phyloP scores from a whole-genome alignment of 2,113 vertebrate genomes.

The Pongo abelii region DNA sequence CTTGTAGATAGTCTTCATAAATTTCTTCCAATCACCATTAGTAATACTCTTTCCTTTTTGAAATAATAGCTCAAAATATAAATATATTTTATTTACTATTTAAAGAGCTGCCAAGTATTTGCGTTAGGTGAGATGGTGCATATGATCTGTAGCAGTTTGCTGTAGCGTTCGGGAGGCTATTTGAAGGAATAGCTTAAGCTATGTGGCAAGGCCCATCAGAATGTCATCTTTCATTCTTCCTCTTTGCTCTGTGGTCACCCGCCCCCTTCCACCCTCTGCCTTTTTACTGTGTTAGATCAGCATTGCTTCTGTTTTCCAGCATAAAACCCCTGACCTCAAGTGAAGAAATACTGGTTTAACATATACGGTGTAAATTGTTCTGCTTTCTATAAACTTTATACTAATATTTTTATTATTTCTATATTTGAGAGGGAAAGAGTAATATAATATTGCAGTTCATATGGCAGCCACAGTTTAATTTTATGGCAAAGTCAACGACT shows the following conservation, averaged over 20 bases:
- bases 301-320: neutral
- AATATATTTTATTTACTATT: neutral
- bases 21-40: neutral
- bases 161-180: neutral
- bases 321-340: neutral
- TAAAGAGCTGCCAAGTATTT: neutral
- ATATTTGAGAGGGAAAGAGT: neutral
- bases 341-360: neutral
- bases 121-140: neutral
- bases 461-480: constrained; percentile 22
- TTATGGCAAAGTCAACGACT: neutral
- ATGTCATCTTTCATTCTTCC: neutral
- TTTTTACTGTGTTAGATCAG: neutral
- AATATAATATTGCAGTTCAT: neutral
- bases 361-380: neutral
- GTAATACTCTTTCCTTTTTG: constrained; percentile 20
- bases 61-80: neutral
- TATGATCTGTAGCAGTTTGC: neutral
- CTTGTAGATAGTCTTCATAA: neutral
- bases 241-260: neutral
- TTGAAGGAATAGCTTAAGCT: neutral
- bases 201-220: neutral
- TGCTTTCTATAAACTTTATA: neutral
- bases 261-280: accelerated
- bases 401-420: constrained; percentile 58